Base-by-base conservation (phyloP, 2,113 vertebrate species). In the Perccottus glenii region DNA sequence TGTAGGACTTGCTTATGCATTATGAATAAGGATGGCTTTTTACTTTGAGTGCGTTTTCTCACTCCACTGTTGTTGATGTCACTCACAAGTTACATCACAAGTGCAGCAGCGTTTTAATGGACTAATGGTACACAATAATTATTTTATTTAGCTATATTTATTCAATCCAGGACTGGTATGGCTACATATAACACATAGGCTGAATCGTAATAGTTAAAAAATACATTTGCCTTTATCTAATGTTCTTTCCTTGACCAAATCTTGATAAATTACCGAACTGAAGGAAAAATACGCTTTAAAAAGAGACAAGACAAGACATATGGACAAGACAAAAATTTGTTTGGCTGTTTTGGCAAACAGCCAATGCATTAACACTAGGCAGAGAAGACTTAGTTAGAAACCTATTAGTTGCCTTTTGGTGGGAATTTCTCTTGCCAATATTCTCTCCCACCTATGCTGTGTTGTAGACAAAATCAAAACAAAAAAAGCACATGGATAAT, bases 21-120 rank as follows among this genome's bases (percentile, higher is more conserved):
- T 75, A 85, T 85, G 82, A 79, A 87, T 83, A 51, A 74, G 42
- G 12, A 63, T 46, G 44, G 57, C 43, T 76, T 60, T 70, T 82
- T 77, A 32, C 7, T 60, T 60, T 45, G 70, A 77, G 77, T 60
- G 38, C 50, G 14, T 68, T 73, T 75, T 50, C 35, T 77, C 69
- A 47, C 40, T 61, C 10, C 4, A 53, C 36, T 70, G 38, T 49
- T 19, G 60, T 38, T 77, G 58, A 64, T 73, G 51, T 76, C 56
- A 74, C n/a, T 43, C n/a, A n/a, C n/a, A n/a, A n/a, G 40, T 53
- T 55, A 66, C 14, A 64, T 60, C 50, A 61, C 15, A 14, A 11
- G n/a, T 3, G 15, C 32, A 64, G 60, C 14, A 49, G 11, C 11
- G 15, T 60, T 73, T 60, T 51, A 42, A 67, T 47, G 46, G 52